phyloP scores from a whole-genome alignment of 1,140 invertebrate genomes.

The Drosophila punjabiensis region DNA sequence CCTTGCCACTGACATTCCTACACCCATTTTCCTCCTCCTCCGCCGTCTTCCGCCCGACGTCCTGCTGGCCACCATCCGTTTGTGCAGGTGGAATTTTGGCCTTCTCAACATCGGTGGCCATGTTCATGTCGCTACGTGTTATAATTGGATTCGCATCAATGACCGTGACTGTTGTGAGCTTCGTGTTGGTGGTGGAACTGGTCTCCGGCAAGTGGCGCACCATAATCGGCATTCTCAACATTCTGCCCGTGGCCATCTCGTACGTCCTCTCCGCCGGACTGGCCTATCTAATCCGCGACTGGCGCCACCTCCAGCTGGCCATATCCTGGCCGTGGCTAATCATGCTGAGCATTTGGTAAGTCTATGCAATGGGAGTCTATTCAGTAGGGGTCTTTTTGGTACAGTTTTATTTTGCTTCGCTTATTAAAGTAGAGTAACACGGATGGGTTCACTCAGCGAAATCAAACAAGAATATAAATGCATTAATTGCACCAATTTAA shows the following conservation, averaged over 20 bases:
- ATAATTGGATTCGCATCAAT: slow-evolving; percentile 89
- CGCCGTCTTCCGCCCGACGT: slow-evolving; percentile 3
- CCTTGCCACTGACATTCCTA: slow-evolving; percentile 77
- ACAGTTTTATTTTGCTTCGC: neutral
- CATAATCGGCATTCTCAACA: slow-evolving; percentile 90
- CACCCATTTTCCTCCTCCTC: neutral
- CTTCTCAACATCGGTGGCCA: slow-evolving; percentile 88
- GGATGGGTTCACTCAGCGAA: neutral
- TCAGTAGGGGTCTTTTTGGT: neutral
- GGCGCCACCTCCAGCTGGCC: slow-evolving; percentile 90
- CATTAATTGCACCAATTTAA: neutral
- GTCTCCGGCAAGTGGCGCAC: slow-evolving; percentile 91
- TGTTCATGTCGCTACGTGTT: slow-evolving; percentile 88
- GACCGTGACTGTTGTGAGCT: slow-evolving; percentile 90
- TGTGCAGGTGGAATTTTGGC: slow-evolving; percentile 87
- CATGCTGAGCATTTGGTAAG: slow-evolving; percentile 88
- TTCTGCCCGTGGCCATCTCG: slow-evolving; percentile 89
- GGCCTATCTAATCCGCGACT: slow-evolving; percentile 88
- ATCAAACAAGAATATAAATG: slow-evolving; percentile 2
- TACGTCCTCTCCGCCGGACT: slow-evolving; percentile 90
- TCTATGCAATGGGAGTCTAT: neutral
- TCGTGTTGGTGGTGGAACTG: slow-evolving; percentile 90
- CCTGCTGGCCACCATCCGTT: slow-evolving; percentile 17
- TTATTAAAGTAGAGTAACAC: slow-evolving; percentile 6
- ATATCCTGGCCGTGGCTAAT: slow-evolving; percentile 89